Percentiles rank a stretch among this genome's conserved stretches.
Evolutionary conservation across 2,888 invertebrate species (phyloP).

Genomic region (Hoplodrina blanda): DNA sequence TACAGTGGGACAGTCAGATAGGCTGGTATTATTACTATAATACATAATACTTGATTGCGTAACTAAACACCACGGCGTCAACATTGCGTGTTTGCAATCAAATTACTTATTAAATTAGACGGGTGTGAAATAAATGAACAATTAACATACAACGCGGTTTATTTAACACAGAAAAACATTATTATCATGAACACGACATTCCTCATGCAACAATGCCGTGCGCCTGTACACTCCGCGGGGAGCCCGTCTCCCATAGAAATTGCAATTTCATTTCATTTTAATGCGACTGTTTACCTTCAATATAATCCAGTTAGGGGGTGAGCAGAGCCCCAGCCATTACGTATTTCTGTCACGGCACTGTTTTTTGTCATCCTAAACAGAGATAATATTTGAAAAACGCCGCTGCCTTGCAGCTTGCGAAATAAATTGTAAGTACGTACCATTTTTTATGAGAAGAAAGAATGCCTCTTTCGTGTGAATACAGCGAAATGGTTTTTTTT

Average conservation of each 20-base stretch:
- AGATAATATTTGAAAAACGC: conserved; percentile 55
- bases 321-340: conserved; percentile 61
- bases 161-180: conserved; percentile 19
- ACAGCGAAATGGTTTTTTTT: conserved; percentile 1
- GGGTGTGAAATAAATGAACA: conserved; percentile 28
- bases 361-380: conserved; percentile 51
- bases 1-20: too few species aligned
- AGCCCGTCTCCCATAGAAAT: conserved; percentile 76
- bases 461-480: not conserved
- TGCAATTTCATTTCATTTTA: conserved; percentile 87
- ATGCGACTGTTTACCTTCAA: conserved; percentile 87
- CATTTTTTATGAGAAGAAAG: conserved; percentile 17
- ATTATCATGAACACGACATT: conserved; percentile 6
- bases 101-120: conserved; percentile 26
- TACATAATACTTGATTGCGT: not conserved
- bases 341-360: conserved; percentile 70
- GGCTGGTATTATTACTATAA: too few species aligned
- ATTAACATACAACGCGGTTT: conserved; percentile 19
- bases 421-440: conserved; percentile 28
- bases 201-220: conserved; percentile 53
- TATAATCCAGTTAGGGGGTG: conserved; percentile 80
- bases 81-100: conserved; percentile 17
- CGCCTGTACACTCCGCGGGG: conserved; percentile 70
- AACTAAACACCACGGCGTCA: not conserved
- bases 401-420: conserved; percentile 1